A percentile compares a stretch with the other conserved stretches of the same genome.
Evolutionary conservation across 2,113 vertebrate species (phyloP).

Genomic region (Toxostoma redivivum): DNA sequence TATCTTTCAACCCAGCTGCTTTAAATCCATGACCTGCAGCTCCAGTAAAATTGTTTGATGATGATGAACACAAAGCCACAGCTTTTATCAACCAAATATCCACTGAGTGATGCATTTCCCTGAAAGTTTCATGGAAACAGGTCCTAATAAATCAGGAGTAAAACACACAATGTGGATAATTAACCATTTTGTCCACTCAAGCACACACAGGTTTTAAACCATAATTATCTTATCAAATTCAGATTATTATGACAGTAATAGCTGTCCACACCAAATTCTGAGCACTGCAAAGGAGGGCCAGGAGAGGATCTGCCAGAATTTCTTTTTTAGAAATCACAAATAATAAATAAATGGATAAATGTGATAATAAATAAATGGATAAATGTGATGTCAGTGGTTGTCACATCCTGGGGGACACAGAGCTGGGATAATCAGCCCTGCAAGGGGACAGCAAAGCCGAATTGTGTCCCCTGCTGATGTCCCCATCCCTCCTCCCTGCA

Average conservation of each 20-base stretch:
- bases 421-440: neutral
- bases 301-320: neutral
- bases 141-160: neutral
- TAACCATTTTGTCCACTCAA: neutral
- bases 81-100: neutral
- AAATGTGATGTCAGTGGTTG: neutral
- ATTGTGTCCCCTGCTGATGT: neutral
- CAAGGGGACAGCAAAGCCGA: too few relatives aligned
- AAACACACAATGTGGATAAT: neutral
- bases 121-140: neutral
- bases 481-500: neutral
- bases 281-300: neutral
- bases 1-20: neutral
- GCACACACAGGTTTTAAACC: neutral
- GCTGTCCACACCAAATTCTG: neutral
- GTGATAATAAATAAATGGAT: too few relatives aligned
- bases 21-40: neutral
- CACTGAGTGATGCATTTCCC: neutral
- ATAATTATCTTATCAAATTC: neutral
- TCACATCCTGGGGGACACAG: neutral
- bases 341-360: rapidly evolving
- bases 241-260: neutral
- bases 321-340: too few relatives aligned
- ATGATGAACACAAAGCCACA: neutral
- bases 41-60: neutral